Conservation (phyloP, 2,113 vertebrate species). For the Alethe diademata region DNA sequence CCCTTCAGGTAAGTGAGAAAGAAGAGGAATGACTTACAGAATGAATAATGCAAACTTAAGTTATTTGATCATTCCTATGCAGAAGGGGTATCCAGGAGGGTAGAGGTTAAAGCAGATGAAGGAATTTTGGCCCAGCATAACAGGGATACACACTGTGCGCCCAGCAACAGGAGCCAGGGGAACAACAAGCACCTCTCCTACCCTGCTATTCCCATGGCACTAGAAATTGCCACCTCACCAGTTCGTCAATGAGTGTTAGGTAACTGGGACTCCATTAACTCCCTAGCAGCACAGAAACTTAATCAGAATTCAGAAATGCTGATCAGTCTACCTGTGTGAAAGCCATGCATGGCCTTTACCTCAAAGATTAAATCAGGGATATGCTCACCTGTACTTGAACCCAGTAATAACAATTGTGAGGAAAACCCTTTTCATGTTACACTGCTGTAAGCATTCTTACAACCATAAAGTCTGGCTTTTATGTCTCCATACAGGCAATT, state of each 20-base stretch:
- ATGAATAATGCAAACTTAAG: background rate
- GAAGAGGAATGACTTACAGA: background rate
- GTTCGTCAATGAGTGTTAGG: background rate
- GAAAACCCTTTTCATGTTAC: background rate
- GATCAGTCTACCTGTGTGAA: background rate
- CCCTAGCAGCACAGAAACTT: background rate
- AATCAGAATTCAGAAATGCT: background rate
- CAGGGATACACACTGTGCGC: background rate
- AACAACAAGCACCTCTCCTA: background rate
- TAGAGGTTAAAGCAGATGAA: background rate
- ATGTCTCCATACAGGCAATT: background rate
- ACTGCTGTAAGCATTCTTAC: background rate
- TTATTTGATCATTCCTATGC: background rate
- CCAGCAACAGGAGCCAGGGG: background rate
- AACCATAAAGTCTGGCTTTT: background rate
- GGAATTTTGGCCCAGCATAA: background rate
- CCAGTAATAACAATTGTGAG: background rate
- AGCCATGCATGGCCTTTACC: background rate
- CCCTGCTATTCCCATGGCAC: background rate
- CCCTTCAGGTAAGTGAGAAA: background rate
- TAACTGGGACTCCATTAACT: background rate
- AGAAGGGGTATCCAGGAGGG: background rate
- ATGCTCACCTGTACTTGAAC: background rate
- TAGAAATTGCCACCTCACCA: background rate
- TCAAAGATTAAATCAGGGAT: background rate